phyloP scores from a whole-genome alignment of 2,888 invertebrate genomes.

The Dusona sp. region DNA sequence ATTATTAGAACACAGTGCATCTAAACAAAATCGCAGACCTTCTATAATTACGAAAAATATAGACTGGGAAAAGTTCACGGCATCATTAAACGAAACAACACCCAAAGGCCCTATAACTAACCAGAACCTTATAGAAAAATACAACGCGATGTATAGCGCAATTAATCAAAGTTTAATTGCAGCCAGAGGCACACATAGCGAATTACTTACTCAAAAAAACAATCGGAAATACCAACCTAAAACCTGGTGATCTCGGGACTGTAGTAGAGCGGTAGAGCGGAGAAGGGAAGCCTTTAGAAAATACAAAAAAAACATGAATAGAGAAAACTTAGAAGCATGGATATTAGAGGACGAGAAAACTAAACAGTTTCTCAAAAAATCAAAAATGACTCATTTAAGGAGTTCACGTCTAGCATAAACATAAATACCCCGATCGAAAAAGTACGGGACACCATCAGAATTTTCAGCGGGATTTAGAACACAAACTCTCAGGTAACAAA shows the following conservation, averaged over 20 bases:
- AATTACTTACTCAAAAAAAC: neutral
- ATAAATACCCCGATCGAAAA: constrained; percentile 10
- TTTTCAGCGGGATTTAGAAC: neutral
- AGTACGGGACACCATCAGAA: constrained; percentile 24
- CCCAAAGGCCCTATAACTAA: neutral
- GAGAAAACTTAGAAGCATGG: constrained; percentile 8
- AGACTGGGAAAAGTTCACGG: neutral
- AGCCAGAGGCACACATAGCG: neutral
- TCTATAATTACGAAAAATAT: neutral
- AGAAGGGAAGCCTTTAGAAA: constrained; percentile 34
- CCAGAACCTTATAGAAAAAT: neutral
- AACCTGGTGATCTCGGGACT: constrained; percentile 27
- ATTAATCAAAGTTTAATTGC: neutral
- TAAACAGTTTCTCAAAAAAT: neutral
- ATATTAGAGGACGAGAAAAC: neutral
- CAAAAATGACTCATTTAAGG: constrained; percentile 8
- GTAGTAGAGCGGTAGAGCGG: constrained; percentile 7
- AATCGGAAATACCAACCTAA: neutral
- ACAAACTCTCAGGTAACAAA: neutral
- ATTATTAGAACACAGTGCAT: neutral
- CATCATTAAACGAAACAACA: neutral
- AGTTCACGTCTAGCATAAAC: constrained; percentile 12
- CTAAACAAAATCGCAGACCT: neutral
- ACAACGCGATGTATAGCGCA: neutral
- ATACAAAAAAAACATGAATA: neutral